These are phyloP conservation scores for Dicaeum eximium DNA, from an alignment of 2,113 vertebrate species.

Conservation along the genomic window DNA sequence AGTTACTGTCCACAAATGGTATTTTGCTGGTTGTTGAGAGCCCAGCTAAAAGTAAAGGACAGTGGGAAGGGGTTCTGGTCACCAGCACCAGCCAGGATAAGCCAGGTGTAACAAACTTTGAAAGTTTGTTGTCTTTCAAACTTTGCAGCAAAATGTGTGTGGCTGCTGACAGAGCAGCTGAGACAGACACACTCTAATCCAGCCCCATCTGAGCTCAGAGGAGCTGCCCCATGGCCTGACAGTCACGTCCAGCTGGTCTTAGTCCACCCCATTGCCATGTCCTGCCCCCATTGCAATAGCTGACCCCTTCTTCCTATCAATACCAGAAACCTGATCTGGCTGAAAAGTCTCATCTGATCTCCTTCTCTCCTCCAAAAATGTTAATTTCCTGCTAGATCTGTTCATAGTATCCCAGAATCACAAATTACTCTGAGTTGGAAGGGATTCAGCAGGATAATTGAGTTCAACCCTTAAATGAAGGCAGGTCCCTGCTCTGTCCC, in stretches of 20 bases:
- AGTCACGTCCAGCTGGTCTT: neutral
- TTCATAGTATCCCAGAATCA: neutral
- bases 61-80: neutral
- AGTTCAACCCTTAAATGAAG: neutral
- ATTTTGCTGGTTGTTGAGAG: neutral
- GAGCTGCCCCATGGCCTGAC: neutral
- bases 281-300: neutral
- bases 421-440: neutral
- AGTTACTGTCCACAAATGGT: neutral
- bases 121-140: neutral
- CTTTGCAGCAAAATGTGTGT: neutral
- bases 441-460: neutral
- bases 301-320: neutral
- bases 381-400: neutral
- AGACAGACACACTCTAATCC: neutral
- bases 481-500: neutral
- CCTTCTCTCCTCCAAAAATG: neutral
- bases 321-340: neutral
- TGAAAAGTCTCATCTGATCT: neutral
- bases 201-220: neutral
- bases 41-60: neutral
- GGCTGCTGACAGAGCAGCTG: neutral
- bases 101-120: rapidly evolving
- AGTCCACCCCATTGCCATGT: neutral
- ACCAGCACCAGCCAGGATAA: neutral